A percentile compares a stretch with the other conserved stretches of the same genome.
Evolutionary conservation across 2,888 invertebrate genomes (phyloP).

Genomic region (Cataglyphis cursor): DNA sequence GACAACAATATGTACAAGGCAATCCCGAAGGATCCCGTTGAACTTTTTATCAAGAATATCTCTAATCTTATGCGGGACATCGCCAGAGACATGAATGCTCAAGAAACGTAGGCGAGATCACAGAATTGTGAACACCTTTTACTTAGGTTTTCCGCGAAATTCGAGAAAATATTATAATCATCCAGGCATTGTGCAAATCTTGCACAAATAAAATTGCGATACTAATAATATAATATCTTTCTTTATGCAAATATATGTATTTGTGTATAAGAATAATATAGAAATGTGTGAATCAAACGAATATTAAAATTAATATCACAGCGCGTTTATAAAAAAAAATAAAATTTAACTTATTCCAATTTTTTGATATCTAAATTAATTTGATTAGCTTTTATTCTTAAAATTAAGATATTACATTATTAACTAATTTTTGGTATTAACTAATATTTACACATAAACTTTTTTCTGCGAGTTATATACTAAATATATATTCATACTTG

Average conservation of each 20-base stretch:
- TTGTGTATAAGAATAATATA: background rate
- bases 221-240: background rate
- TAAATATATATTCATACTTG: background rate
- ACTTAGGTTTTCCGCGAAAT: slow-evolving; percentile 11
- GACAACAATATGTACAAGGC: slow-evolving; percentile 16
- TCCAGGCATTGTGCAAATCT: slow-evolving; percentile 1
- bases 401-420: background rate
- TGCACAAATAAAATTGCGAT: background rate
- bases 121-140: background rate
- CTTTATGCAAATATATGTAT: background rate
- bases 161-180: slow-evolving; percentile 19
- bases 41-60: slow-evolving; percentile 39
- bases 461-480: background rate
- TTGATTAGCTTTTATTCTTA: background rate
- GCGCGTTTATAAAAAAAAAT: background rate
- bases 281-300: background rate
- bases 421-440: background rate
- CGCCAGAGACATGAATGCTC: slow-evolving; percentile 1
- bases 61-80: slow-evolving; percentile 19
- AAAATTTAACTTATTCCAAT: background rate
- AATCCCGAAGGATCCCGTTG: background rate
- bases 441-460: background rate
- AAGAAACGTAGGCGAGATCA: slow-evolving; percentile 32
- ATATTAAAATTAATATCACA: background rate
- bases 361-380: background rate